Conservation (phyloP, 92 coral and sea anemone genomes). For the Micromussa lordhowensis region DNA sequence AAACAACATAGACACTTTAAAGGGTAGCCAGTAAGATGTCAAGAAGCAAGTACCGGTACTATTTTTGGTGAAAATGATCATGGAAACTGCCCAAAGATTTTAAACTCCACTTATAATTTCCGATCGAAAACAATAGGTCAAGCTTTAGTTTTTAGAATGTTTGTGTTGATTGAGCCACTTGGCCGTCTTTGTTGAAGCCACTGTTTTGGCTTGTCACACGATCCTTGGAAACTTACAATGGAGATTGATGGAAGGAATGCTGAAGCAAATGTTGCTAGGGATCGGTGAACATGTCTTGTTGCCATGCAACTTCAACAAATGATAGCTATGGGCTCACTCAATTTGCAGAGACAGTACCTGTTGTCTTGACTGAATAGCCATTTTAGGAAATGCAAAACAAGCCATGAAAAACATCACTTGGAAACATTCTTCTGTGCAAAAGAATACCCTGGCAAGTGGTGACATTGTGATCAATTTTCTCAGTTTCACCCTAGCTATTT, state of each 20-base stretch:
- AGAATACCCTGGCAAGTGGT: background rate
- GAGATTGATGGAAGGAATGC: background rate
- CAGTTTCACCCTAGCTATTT: background rate
- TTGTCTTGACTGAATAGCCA: background rate
- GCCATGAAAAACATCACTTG: background rate
- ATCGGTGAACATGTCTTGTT: background rate
- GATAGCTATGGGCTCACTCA: background rate
- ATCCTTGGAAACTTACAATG: background rate
- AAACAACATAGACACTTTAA: background rate
- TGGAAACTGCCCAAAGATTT: background rate
- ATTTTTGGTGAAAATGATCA: background rate
- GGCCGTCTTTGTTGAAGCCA: background rate
- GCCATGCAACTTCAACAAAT: background rate
- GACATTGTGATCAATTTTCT: background rate
- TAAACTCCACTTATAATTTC: background rate
- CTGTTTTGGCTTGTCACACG: background rate
- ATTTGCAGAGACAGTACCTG: background rate
- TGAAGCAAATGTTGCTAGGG: background rate
- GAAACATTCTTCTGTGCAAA: background rate
- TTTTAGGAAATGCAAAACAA: slow-evolving; percentile 2
- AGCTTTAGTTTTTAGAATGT: background rate
- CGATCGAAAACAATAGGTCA: background rate
- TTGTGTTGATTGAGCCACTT: background rate
- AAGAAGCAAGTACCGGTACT: background rate
- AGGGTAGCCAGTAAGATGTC: slow-evolving; percentile 2